Base-by-base conservation (phyloP, 35 echinoderm and acorn worm genomes). In the Patiria miniata region DNA sequence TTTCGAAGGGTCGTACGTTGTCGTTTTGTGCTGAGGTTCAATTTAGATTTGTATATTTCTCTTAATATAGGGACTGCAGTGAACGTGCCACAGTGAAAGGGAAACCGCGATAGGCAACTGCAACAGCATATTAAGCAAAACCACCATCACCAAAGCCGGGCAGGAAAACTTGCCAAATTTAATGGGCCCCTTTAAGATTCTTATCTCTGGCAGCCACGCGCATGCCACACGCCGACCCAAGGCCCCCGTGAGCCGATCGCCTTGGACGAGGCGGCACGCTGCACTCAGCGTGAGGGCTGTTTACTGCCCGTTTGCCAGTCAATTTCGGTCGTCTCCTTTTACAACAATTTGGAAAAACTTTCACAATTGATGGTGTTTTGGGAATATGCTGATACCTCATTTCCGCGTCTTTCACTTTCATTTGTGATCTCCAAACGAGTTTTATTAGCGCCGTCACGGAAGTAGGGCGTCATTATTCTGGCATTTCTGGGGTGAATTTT, bases 331-430 rank as follows among this genome's bases (percentile, higher is more conserved):
- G 26, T 73, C 65, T 73, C 65, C 21, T 32, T 73, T 73, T 73
- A 73, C 65, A 34, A 28, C 19, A 32, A n/a, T n/a, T 61, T 21
- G 21, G 34, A 28, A 32, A 22, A 73, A 73, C 65, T 73, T 73
- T 73, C 65, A 73, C 65, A 26, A 32, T 73, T 73, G 21, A 30
- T n/a, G 26, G 65, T 73, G 15, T 34, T 73, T 73, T 30, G 10
- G 34, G 26, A 10, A 14, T 30, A 32, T 73, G 34, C 29, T 73
- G 34, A 73, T 73, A 73, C 26, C 29, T 73, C 26, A 73, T 73
- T 73, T 73, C 65, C 65, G 65, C 65, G 65, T 73, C 34, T 73
- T 73, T 73, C 65, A 10, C 65, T 73, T 73, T 73, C 26, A 47
- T 12, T 47, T 47, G 42, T 12, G 42, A 47, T 6, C 4, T 47